Evolutionary conservation across 2,113 vertebrate genomes (phyloP), one percentile per base, ranked within the genome.

Genomic region (Australoheros scitulus): DNA sequence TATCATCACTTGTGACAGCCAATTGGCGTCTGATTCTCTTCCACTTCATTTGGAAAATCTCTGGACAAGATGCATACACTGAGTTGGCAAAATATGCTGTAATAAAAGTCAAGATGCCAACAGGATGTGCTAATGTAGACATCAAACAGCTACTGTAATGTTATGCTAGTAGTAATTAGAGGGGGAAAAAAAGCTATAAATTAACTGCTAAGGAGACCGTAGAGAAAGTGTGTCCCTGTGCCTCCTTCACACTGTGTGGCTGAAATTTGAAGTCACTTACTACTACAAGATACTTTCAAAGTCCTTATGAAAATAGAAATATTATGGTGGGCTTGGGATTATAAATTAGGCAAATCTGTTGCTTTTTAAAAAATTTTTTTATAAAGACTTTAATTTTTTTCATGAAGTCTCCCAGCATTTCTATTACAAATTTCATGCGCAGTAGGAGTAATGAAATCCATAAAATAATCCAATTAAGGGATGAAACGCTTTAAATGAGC

Each of bases 1-100:
- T 72, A 32, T 88, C 61, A 68, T 26, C 50, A 26, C 38, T 47
- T 64, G 22, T 76, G 77, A 83, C 82, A 74, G 80, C 68, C 74
- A 81, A 52, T 68, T 89, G 80, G 88, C 85, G 80, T 70, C 77
- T 59, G 2, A 38, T 36, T 55, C 77, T n/a, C 68, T 29, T 60
- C 32, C 32, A 8, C 52, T 60, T 81, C 55, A 79, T 87, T 59
- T 56, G 7, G 55, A 76, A 61, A 82, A 78, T 63, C 72, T 83
- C 77, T 81, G 26, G 50, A 81, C 29, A 18, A 0, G 20, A 84
- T 55, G 36, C 29, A 38, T 77, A 57, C 3, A 72, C 76, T 47
- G 29, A 74, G 75, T 5, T 85, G 77, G 58, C 61, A 85, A 61
- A 86, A 79, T 29, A 77, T 61, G 58, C 52, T 20, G 17, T 79